Conservation (phyloP, 2,113 vertebrate species). For the Panthera tigris region DNA sequence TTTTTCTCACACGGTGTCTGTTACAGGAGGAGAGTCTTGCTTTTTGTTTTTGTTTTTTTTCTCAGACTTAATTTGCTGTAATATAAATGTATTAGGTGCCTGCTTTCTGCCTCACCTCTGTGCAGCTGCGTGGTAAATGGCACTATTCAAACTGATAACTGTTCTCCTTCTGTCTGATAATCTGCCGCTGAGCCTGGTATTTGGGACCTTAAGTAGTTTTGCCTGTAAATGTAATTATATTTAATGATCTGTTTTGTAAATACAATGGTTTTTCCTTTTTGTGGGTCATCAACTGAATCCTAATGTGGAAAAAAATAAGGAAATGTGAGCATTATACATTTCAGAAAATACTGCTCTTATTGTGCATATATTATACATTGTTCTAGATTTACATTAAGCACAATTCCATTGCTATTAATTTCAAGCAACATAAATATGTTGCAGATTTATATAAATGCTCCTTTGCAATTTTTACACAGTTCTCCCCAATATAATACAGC, state of each 20-base stretch:
- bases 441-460: neutral
- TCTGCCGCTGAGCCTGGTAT: neutral
- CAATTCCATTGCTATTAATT: neutral
- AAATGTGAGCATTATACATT: neutral
- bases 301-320: neutral
- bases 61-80: neutral
- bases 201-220: neutral
- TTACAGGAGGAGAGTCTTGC: neutral
- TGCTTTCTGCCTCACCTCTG: neutral
- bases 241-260: constrained; percentile 53
- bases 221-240: constrained; percentile 48
- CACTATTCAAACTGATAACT: neutral
- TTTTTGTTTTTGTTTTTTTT: neutral
- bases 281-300: neutral
- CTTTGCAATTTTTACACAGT: neutral
- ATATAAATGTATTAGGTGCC: neutral
- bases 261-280: constrained; percentile 17
- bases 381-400: neutral
- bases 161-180: neutral
- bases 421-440: neutral
- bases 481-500: neutral
- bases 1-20: neutral
- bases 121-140: neutral
- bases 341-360: neutral
- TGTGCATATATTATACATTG: neutral